Conservation (phyloP, 2,888 invertebrate genomes). For the Oscheius sp. region DNA sequence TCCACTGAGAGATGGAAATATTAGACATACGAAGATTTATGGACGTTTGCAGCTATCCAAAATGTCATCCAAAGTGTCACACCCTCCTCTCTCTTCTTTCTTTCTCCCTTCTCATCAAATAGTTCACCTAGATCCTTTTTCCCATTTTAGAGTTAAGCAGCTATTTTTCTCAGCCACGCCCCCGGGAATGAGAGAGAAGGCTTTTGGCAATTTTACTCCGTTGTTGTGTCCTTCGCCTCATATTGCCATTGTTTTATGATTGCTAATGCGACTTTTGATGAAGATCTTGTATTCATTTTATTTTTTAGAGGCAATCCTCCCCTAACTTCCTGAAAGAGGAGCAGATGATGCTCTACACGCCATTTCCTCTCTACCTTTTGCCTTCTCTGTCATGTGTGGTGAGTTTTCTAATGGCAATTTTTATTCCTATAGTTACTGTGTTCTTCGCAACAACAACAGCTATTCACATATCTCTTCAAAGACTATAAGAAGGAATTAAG, state of each 20-base stretch:
- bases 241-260: conserved; percentile 24
- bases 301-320: neutral
- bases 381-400: neutral
- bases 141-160: conserved; percentile 10
- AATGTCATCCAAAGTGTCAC: conserved; percentile 22
- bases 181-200: conserved; percentile 1
- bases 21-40: conserved; percentile 11
- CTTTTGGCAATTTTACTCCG: conserved; percentile 20
- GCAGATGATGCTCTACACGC: conserved; percentile 1
- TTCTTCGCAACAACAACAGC: conserved; percentile 40
- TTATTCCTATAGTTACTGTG: conserved; percentile 2
- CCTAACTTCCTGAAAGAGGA: neutral
- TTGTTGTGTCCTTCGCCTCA: conserved; percentile 14
- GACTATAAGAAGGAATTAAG: conserved; percentile 63
- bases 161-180: conserved; percentile 25
- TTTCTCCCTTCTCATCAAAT: neutral
- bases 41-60: conserved; percentile 11
- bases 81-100: neutral
- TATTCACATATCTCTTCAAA: conserved; percentile 60
- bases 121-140: neutral
- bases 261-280: conserved; percentile 16
- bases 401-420: neutral
- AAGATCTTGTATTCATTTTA: neutral
- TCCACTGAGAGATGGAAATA: conserved; percentile 9
- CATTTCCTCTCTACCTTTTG: neutral